Evolutionary conservation across 2,113 vertebrate genomes (phyloP), one percentile per base, ranked within the genome.

Genomic region (Bos indicus): DNA sequence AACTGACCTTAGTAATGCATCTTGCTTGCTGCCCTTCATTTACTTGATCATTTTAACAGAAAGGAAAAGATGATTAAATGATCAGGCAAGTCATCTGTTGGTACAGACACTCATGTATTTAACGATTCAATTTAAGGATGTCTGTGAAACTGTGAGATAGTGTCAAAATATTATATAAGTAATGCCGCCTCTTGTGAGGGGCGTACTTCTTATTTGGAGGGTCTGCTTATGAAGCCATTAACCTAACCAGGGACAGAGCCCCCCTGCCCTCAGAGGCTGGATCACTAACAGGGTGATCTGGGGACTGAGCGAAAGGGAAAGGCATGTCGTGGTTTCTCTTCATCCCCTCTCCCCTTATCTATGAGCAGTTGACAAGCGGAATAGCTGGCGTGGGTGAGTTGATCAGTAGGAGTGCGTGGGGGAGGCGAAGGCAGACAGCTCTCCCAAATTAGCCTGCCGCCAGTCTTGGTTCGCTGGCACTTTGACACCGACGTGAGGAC

Each of bases 401-500:
- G 87, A 95, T 92, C 83, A 87, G 95, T 78, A 80, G 94, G 80
- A 91, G 81, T 48, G 6, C 30, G n/a, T 25, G n/a, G 87, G 88
- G 91, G 86, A 88, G 43, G 90, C 87, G 30, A 84, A 97, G 81
- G 95, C 97, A 97, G 94, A 87, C 71, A 85, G 95, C 95, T 93
- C 95, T 98, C 95, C 95, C 94, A 98, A 98, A 97, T 97, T 95
- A 98, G 83, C 91, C 64, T 0, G 7, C 95, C 94, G 95, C 97
- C 97, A 95, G 87, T 95, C 97, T 77, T 93, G 93, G 74, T 88
- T 97, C 30, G 8, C 95, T 94, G 90, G 97, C 92, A 93, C 95
- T 97, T 85, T 96, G 98, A 98, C 95, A 93, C 26, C 52, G 15
- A 48, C 25, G 0, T 95, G 78, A 97, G 91, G 94, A 91, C 15